A percentile compares a stretch with the other conserved stretches of the same genome.
phyloP scores from a whole-genome alignment of 2,888 invertebrate species.

The Cerceris ruficornis region DNA sequence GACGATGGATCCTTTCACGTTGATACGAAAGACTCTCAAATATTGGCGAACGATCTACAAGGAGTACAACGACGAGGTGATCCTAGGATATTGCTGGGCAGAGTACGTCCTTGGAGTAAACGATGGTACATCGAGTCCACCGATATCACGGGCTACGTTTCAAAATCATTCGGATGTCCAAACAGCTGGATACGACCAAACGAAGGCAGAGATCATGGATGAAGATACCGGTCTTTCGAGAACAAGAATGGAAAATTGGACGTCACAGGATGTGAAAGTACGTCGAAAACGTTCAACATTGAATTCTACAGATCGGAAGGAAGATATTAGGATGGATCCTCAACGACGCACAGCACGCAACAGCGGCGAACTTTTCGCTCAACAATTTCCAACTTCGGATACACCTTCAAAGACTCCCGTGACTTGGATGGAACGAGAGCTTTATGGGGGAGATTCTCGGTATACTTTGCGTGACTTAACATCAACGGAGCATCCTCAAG shows the following conservation, averaged over 20 bases:
- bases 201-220: no score
- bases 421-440: not conserved
- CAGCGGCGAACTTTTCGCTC: no score
- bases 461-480: not conserved
- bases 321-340: no score
- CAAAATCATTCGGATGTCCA: not conserved
- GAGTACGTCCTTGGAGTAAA: constrained; percentile 48
- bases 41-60: constrained; percentile 61
- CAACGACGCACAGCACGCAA: no score
- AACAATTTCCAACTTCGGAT: no score
- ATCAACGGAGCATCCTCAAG: not conserved
- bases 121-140: not conserved
- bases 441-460: not conserved
- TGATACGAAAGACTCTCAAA: constrained; percentile 49
- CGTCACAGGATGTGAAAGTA: no score
- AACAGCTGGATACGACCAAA: no score
- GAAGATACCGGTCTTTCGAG: no score
- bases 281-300: no score
- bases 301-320: no score
- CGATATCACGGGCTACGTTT: not conserved
- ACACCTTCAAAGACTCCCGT: not conserved
- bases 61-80: constrained; percentile 60
- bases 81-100: constrained; percentile 63
- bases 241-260: no score
- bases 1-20: constrained; percentile 31